Percentiles rank a stretch among this genome's conserved stretches.
Conservation (phyloP, 2,888 invertebrate genomes). For the Liodrosophila aerea region DNA sequence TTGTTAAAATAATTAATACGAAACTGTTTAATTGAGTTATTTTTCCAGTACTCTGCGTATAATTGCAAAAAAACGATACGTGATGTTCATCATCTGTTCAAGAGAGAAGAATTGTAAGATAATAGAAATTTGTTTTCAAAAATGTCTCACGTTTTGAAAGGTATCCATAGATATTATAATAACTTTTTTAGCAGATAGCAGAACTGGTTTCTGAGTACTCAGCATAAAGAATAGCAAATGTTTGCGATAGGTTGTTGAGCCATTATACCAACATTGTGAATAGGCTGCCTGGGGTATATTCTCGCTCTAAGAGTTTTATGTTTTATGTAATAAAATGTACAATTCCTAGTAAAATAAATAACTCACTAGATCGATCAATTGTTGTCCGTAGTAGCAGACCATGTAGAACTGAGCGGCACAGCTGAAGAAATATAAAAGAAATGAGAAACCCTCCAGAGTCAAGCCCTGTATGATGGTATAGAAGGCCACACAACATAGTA, state of each 20-base stretch:
- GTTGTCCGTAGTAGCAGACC: conserved; percentile 28
- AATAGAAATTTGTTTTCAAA: not conserved
- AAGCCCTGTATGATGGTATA: conserved; percentile 18
- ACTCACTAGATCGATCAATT: conserved; percentile 18
- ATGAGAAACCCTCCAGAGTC: conserved; percentile 8
- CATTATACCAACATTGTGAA: conserved; percentile 17
- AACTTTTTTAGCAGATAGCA: conserved; percentile 13
- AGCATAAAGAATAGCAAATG: conserved; percentile 14
- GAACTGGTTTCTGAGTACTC: conserved; percentile 7
- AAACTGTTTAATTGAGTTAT: not conserved
- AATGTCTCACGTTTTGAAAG: conserved; percentile 17
- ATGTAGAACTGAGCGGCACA: conserved; percentile 28
- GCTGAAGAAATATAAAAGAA: conserved; percentile 20
- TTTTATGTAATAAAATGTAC: too few species aligned
- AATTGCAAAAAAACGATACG: conserved; percentile 24
- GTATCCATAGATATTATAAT: conserved; percentile 21
- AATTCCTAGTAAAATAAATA: too few species aligned
- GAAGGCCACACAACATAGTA: conserved; percentile 24
- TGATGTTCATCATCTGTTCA: conserved; percentile 23
- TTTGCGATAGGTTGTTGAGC: conserved; percentile 12
- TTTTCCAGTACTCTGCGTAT: conserved; percentile 17
- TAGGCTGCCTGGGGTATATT: conserved; percentile 11
- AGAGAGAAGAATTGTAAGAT: not conserved
- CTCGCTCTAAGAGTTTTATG: conserved; percentile 7
- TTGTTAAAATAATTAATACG: too few species aligned